Evolutionary conservation across 2,888 invertebrate genomes (phyloP).

Genomic region (Drosophila acutilabella): DNA sequence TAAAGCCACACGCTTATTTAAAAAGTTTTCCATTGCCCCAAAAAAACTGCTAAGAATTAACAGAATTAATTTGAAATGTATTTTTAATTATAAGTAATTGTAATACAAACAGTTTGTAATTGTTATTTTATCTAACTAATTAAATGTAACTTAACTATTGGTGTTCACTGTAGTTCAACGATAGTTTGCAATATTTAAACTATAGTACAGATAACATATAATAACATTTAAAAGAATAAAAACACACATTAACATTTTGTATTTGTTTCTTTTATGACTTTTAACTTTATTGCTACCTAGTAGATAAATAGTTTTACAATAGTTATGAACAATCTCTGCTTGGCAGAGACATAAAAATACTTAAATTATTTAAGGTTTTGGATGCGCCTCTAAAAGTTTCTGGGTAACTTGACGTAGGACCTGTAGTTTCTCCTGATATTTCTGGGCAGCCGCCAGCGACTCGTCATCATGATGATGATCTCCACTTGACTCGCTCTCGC

Average conservation of each 20-base stretch:
- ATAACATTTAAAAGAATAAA: not conserved
- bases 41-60: not conserved
- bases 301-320: constrained; percentile 58
- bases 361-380: constrained; percentile 43
- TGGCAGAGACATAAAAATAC: constrained; percentile 39
- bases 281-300: constrained; percentile 33
- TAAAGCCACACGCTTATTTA: not conserved
- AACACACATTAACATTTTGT: not conserved
- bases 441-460: constrained; percentile 53
- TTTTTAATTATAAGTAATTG: not conserved
- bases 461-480: constrained; percentile 52
- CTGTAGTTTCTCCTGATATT: constrained; percentile 67
- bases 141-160: constrained; percentile 8
- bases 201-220: not conserved
- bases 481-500: constrained; percentile 14
- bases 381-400: constrained; percentile 60
- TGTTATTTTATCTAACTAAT: not conserved
- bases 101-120: not conserved
- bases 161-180: constrained; percentile 6
- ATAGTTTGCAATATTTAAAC: not conserved
- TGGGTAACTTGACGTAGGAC: constrained; percentile 69
- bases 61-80: not conserved
- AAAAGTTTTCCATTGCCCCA: not conserved
- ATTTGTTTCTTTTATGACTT: not conserved
- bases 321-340: constrained; percentile 61